phyloP scores from a whole-genome alignment of 1,140 invertebrate genomes.

The Drosophila funebris region DNA sequence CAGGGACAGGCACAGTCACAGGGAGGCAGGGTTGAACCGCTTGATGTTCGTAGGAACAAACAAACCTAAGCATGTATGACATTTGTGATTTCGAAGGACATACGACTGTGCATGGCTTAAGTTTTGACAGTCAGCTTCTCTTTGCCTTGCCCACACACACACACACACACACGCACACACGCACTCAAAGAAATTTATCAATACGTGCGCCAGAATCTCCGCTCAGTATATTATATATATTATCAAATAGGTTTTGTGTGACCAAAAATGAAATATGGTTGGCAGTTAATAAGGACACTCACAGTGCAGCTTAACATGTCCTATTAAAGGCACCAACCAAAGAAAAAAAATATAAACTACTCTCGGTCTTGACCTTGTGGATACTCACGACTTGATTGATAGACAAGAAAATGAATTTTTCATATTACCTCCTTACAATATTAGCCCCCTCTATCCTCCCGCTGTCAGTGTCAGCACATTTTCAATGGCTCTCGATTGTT shows the following conservation, averaged over 20 bases:
- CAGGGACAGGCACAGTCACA: no score
- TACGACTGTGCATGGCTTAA: constrained; percentile 28
- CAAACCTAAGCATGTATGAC: constrained; percentile 48
- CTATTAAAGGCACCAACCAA: constrained; percentile 54
- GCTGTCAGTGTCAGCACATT: not conserved
- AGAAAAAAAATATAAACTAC: not conserved
- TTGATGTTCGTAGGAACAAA: constrained; percentile 50
- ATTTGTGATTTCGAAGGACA: constrained; percentile 73
- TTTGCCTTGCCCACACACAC: constrained; percentile 31
- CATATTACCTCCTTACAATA: constrained; percentile 43
- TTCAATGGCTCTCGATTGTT: constrained; percentile 17
- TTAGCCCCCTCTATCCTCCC: not conserved
- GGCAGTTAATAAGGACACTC: constrained; percentile 67
- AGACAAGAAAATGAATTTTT: constrained; percentile 66
- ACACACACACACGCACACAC: no score
- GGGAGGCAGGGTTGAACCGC: constrained; percentile 36
- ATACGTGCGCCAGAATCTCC: constrained; percentile 33
- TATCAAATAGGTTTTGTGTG: constrained; percentile 23
- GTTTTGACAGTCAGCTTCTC: constrained; percentile 41
- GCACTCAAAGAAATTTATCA: constrained; percentile 72
- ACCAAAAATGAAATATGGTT: constrained; percentile 64
- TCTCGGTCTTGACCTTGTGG: constrained; percentile 13
- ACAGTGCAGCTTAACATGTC: constrained; percentile 50
- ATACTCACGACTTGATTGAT: constrained; percentile 59
- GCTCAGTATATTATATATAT: not conserved